Evolutionary conservation across 1,140 invertebrate genomes (phyloP), one percentile per base, ranked within the genome.

Genomic region (Arion vulgaris): DNA sequence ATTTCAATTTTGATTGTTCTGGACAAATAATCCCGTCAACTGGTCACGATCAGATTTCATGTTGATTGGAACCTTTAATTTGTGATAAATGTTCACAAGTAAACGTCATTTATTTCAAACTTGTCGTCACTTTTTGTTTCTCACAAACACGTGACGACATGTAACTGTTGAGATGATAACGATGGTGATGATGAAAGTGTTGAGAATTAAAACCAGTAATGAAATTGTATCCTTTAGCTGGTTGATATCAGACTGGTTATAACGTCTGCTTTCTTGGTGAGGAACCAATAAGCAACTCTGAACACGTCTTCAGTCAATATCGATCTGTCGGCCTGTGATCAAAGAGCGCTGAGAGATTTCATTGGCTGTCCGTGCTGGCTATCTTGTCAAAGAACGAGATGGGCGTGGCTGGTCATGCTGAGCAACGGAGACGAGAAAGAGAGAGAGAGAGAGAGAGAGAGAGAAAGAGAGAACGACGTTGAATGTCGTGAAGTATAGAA

Each of bases 121-220:
- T n/a, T n/a, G n/a, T n/a, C n/a, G n/a, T n/a, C n/a, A n/a, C n/a
- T n/a, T n/a, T n/a, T n/a, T n/a, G n/a, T n/a, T n/a, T n/a, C n/a
- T n/a, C n/a, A n/a, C n/a, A n/a, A n/a, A n/a, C n/a, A n/a, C n/a
- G n/a, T n/a, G n/a, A n/a, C n/a, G 51, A 36, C 45, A 75, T 72
- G 73, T 0, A 38, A 51, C 1, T 51, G 39, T 72, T 41, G 0
- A 23, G n/a, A n/a, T 72, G 45, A 73, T n/a, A n/a, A n/a, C n/a
- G n/a, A n/a, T n/a, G n/a, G n/a, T n/a, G 45, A 57, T 74, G 80
- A 39, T 73, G 17, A 57, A 71, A 81, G 69, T 74, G 71, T 1
- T 13, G 38, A 85, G 85, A 87, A 83, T 85, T 84, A 84, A 80
- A 84, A 62, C 79, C 51, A 85, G 69, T 87, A 87, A 87, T 87